Conservation (phyloP, 1,140 invertebrate genomes). For the Trissolcus basalis region DNA sequence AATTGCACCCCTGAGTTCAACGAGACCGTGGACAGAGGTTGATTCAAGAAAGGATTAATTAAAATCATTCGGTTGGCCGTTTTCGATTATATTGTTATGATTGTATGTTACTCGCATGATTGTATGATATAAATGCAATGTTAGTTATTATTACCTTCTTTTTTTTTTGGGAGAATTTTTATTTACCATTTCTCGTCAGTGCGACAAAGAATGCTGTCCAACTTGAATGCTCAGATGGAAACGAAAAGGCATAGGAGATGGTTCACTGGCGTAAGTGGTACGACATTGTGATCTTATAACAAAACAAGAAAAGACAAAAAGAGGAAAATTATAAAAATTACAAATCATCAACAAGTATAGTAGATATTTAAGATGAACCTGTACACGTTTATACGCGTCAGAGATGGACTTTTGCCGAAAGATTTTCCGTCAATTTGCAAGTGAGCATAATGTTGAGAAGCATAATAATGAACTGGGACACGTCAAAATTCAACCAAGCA, state of each 20-base stretch:
- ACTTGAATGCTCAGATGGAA: constrained; percentile 56
- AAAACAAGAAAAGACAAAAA: constrained; percentile 40
- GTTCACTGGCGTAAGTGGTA: no score
- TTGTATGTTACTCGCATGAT: constrained; percentile 38
- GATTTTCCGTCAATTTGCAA: constrained; percentile 18
- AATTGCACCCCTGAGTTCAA: neutral
- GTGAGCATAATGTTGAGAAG: neutral
- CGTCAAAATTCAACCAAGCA: neutral
- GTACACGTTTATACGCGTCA: constrained; percentile 52
- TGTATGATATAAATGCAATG: constrained; percentile 46
- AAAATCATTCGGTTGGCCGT: neutral
- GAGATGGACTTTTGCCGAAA: constrained; percentile 44
- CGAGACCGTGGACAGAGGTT: neutral
- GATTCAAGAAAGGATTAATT: neutral
- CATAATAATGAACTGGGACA: no score
- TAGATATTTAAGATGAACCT: no score
- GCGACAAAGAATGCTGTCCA: constrained; percentile 57
- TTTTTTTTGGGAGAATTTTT: constrained; percentile 51
- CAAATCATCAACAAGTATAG: constrained; percentile 73
- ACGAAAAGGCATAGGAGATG: constrained; percentile 62
- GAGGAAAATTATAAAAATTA: constrained; percentile 63
- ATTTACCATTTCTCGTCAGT: constrained; percentile 57
- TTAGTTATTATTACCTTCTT: constrained; percentile 43
- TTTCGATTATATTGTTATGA: constrained; percentile 46
- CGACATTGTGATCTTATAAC: constrained; percentile 71